These are phyloP conservation scores for Cyanoderma ruficeps DNA, from an alignment of 2,113 vertebrate species.

Conservation along the genomic window DNA sequence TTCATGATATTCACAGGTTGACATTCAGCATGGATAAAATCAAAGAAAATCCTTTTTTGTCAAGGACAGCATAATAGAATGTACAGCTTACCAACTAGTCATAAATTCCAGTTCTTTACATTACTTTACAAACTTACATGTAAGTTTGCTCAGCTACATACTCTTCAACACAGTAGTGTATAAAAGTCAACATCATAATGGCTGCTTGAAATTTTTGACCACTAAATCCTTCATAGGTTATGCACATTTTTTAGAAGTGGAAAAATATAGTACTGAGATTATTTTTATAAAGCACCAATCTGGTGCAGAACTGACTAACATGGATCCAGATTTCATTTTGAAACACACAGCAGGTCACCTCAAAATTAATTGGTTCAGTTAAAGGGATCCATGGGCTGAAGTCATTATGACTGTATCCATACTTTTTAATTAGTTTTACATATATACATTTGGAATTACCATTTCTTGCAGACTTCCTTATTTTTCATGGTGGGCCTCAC, in stretches of 20 bases:
- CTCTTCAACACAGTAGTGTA: background rate
- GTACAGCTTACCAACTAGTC: background rate
- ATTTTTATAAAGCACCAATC: background rate
- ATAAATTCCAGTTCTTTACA: background rate
- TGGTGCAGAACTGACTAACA: background rate
- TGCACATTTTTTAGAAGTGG: background rate
- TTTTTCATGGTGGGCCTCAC: background rate
- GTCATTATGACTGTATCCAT: background rate
- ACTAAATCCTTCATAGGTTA: background rate
- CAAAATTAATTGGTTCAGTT: background rate
- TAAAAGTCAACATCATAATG: background rate
- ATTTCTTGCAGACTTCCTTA: background rate
- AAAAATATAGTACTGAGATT: background rate
- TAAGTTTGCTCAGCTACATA: background rate
- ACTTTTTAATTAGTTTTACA: background rate
- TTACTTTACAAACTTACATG: background rate
- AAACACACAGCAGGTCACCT: background rate
- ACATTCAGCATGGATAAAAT: background rate
- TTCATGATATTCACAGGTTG: background rate
- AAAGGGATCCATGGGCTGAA: background rate
- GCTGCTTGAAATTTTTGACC: background rate
- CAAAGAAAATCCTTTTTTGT: background rate
- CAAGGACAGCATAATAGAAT: background rate
- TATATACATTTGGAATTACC: background rate
- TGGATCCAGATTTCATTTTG: background rate